Base-by-base conservation (phyloP, 2,113 vertebrate genomes). In the Callaeas wilsoni region DNA sequence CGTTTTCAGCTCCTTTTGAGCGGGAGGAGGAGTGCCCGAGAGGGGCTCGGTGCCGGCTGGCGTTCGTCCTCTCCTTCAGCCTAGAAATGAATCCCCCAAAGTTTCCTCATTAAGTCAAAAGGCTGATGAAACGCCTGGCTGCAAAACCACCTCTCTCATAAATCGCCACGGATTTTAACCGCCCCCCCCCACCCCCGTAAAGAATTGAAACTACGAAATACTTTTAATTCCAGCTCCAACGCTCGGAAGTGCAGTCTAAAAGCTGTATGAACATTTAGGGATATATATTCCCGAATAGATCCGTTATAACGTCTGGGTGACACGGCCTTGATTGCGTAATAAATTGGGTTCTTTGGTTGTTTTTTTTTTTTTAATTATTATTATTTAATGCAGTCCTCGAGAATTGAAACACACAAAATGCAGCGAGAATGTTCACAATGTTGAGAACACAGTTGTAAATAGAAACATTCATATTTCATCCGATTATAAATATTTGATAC, bases 401-500 rank as follows among this genome's bases (percentile, higher is more conserved):
- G 95, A 97, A 96, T 91, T 81, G 89, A 97, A 98, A 97, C 97
- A 98, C 97, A 98, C 95, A 97, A 97, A 98, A 98, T 89, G 96
- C 95, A 95, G 92, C 71, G 89, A 97, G 93, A 94, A 94, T 96
- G 97, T 96, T 97, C 97, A 98, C 98, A 98, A 97, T 91, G 94
- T 95, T 94, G 97, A 97, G 97, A 95, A 89, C 96, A 97, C 97
- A 96, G 77, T 94, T 90, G 96, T 96, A 98, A 97, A 98, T 93
- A 97, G 96, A 98, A 98, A 98, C 97, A 98, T 98, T 97, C 96
- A 98, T 97, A 97, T 97, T 98, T 97, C 93, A 96, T 97, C 97
- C 94, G 92, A 84, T 97, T 97, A 98, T 98, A 98, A 98, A 98
- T 98, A 98, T 98, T 97, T 98, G 91, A 98, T 98, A 98, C 87